phyloP scores from a whole-genome alignment of 2,113 vertebrate genomes.

The Ondatra zibethicus region DNA sequence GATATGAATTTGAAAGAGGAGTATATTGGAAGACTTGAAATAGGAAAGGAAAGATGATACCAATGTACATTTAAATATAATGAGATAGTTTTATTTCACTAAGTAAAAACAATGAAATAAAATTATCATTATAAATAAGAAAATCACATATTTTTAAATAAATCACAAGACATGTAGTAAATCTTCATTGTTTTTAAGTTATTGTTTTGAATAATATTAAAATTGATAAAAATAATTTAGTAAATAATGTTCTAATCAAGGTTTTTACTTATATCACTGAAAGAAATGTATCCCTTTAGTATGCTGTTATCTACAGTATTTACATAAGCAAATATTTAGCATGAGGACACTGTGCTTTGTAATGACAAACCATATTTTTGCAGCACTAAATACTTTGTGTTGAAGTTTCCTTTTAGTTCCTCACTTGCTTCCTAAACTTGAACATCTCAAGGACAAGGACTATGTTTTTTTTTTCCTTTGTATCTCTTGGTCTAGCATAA shows the following conservation, averaged over 20 bases:
- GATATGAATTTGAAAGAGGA: neutral
- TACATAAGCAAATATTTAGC: neutral
- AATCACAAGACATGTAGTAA: neutral
- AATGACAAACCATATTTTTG: neutral
- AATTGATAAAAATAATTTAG: neutral
- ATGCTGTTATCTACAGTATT: neutral
- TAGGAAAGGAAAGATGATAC: neutral
- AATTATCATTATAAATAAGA: neutral
- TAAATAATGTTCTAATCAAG: neutral
- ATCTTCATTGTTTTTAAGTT: neutral
- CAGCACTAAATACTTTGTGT: neutral
- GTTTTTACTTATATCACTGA: neutral
- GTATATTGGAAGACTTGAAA: neutral
- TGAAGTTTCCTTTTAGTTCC: neutral
- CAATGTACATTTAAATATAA: neutral
- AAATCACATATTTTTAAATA: neutral
- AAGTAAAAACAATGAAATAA: neutral
- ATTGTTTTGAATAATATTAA: neutral
- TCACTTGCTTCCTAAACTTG: neutral
- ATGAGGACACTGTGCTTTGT: neutral
- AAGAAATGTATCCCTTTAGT: neutral
- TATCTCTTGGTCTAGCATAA: neutral
- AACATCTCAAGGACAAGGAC: constrained; percentile 18
- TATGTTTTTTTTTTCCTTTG: constrained; percentile 31
- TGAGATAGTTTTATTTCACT: neutral